Conservation (phyloP, 92 coral and sea anemone species). For the Parazoanthus atlanticus region DNA sequence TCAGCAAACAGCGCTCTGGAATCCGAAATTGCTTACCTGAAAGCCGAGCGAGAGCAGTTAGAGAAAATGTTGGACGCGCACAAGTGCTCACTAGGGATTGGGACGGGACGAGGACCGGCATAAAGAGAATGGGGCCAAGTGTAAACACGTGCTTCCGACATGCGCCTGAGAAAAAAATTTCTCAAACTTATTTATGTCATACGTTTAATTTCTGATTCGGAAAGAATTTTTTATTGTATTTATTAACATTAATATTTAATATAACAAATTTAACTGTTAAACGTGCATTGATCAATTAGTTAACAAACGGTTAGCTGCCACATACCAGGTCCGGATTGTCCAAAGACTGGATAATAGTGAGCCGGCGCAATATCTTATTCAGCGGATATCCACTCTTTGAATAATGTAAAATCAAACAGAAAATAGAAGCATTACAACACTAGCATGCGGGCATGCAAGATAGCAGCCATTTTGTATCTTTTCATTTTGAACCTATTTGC, state of each 20-base stretch:
- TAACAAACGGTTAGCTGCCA: neutral
- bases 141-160: neutral
- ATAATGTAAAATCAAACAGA: neutral
- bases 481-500: neutral
- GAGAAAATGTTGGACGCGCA: conserved; percentile 91
- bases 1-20: conserved; percentile 92
- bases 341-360: neutral
- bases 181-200: neutral
- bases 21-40: conserved; percentile 84
- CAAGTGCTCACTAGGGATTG: conserved; percentile 65
- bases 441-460: neutral
- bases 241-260: too few relatives aligned
- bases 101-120: conserved; percentile 79
- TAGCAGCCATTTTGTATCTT: neutral
- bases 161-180: neutral
- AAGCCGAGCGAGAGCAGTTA: conserved; percentile 81
- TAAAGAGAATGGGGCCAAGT: conserved; percentile 25
- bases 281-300: neutral
- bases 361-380: neutral
- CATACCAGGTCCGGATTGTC: neutral
- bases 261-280: neutral
- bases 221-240: too few relatives aligned
- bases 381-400: neutral
- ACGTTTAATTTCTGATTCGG: neutral
- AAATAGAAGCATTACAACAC: neutral